Percentiles rank a stretch among this genome's conserved stretches.
These are phyloP conservation scores for Pseudomyrmex flavicornis DNA, from an alignment of 1,140 invertebrate species.

Conservation along the genomic window DNA sequence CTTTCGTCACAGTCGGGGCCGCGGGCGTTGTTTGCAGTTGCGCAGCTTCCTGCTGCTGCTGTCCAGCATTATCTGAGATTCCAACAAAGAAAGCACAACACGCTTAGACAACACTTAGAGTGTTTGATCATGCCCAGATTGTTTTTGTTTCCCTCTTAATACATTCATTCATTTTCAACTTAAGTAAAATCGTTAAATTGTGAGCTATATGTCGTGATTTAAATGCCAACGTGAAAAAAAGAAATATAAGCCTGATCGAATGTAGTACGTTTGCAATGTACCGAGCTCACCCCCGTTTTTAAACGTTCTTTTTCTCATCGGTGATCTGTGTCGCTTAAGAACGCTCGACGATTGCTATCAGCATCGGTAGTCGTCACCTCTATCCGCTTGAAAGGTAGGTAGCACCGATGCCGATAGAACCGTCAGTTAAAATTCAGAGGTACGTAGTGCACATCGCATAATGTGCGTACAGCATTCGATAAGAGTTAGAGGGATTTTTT, in stretches of 20 bases:
- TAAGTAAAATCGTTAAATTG: conserved; percentile 64
- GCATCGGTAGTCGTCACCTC: conserved; percentile 66
- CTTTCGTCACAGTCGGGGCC: conserved; percentile 84
- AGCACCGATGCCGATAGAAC: conserved; percentile 66
- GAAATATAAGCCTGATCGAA: conserved; percentile 75
- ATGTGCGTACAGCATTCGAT: conserved; percentile 71
- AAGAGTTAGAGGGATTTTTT: conserved; percentile 78
- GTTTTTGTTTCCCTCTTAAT: conserved; percentile 78
- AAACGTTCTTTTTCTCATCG: conserved; percentile 60
- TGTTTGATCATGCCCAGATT: conserved; percentile 85
- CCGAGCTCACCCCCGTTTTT: conserved; percentile 46
- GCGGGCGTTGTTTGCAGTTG: conserved; percentile 84
- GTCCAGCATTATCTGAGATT: conserved; percentile 86
- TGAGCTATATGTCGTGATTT: conserved; percentile 57
- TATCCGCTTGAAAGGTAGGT: conserved; percentile 61
- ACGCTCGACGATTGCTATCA: conserved; percentile 67
- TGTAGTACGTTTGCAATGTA: conserved; percentile 73
- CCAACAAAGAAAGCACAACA: conserved; percentile 86
- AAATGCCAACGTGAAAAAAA: conserved; percentile 67
- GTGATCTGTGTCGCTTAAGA: conserved; percentile 49
- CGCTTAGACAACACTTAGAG: conserved; percentile 86
- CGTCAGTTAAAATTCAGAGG: conserved; percentile 60
- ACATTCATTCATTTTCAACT: conserved; percentile 71
- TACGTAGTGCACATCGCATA: conserved; percentile 60
- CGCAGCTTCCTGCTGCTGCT: conserved; percentile 85